A percentile compares a stretch with the other conserved stretches of the same genome.
phyloP scores from a whole-genome alignment of 2,888 invertebrate species.

The Tetranychus truncatus region DNA sequence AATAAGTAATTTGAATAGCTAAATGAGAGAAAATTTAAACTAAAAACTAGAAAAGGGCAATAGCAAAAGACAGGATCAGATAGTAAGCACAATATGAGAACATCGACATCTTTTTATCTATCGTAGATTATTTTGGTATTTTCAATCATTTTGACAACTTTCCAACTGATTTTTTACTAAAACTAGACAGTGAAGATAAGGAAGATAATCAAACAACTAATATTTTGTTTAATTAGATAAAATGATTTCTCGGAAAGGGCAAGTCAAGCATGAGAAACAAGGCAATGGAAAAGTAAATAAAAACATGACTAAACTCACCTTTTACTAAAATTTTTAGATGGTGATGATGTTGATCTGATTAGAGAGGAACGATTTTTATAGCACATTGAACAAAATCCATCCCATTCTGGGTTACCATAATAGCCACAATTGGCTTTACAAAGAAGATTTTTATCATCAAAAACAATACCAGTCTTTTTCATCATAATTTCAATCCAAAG shows the following conservation, averaged over 20 bases:
- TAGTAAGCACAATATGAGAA: too few relatives aligned
- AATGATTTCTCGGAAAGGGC: neutral
- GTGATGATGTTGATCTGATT: slow-evolving; percentile 5
- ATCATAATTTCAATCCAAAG: neutral
- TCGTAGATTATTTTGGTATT: neutral
- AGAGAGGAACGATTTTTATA: slow-evolving; percentile 40
- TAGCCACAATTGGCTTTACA: slow-evolving; percentile 89
- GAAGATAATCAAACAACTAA: neutral
- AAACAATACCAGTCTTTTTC: slow-evolving; percentile 2
- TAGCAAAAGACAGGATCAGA: too few relatives aligned
- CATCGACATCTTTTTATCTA: too few relatives aligned
- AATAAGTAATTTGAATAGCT: neutral
- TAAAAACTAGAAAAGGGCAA: too few relatives aligned
- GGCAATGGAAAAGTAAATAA: neutral
- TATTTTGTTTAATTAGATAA: neutral
- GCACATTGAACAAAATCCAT: slow-evolving; percentile 93
- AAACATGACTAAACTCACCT: neutral
- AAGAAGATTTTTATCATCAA: slow-evolving; percentile 17
- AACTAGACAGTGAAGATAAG: neutral
- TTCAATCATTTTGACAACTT: neutral
- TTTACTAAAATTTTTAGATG: neutral
- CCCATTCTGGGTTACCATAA: slow-evolving; percentile 93
- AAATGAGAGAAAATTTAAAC: too few relatives aligned
- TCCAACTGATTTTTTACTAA: neutral
- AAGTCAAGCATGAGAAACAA: neutral